Conservation (phyloP, 2,888 invertebrate genomes). For the Lithophane semibrunnea region DNA sequence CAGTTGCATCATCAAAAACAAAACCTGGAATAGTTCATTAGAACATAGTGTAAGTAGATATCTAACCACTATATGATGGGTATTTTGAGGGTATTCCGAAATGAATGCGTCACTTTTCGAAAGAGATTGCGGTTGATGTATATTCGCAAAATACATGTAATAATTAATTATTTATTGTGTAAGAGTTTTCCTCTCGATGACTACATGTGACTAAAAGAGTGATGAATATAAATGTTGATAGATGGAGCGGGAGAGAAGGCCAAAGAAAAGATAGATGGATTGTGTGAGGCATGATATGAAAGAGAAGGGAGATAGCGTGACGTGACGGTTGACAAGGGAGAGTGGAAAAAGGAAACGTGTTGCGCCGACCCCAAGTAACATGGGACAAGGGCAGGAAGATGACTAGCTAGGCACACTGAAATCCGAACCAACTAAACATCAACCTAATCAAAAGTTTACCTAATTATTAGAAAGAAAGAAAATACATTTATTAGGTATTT, state of each 20-base stretch:
- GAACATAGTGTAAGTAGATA: not conserved
- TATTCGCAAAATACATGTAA: not conserved
- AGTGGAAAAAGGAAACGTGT: too few relatives aligned
- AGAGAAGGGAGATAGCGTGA: too few relatives aligned
- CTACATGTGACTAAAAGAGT: not conserved
- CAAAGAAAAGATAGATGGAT: too few relatives aligned
- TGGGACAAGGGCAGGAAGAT: too few relatives aligned
- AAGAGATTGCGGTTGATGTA: slow-evolving; percentile 25
- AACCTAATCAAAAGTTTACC: too few relatives aligned
- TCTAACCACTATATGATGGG: not conserved
- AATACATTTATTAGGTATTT: too few relatives aligned
- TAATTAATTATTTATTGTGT: not conserved
- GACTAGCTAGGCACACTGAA: not conserved
- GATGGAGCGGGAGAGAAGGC: too few relatives aligned
- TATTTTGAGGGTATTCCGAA: slow-evolving; percentile 7
- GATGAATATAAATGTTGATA: too few relatives aligned
- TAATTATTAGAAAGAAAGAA: too few relatives aligned
- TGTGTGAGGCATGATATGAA: too few relatives aligned
- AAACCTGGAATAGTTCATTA: not conserved
- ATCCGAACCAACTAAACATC: not conserved
- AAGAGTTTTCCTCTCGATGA: slow-evolving; percentile 9
- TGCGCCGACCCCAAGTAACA: too few relatives aligned
- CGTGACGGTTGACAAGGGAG: too few relatives aligned
- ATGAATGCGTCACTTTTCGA: slow-evolving; percentile 20
- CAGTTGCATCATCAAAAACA: not conserved